Evolutionary conservation across 2,888 invertebrate species (phyloP), one percentile per base, ranked within the genome.

Genomic region (Caenorhabditis wallacei): DNA sequence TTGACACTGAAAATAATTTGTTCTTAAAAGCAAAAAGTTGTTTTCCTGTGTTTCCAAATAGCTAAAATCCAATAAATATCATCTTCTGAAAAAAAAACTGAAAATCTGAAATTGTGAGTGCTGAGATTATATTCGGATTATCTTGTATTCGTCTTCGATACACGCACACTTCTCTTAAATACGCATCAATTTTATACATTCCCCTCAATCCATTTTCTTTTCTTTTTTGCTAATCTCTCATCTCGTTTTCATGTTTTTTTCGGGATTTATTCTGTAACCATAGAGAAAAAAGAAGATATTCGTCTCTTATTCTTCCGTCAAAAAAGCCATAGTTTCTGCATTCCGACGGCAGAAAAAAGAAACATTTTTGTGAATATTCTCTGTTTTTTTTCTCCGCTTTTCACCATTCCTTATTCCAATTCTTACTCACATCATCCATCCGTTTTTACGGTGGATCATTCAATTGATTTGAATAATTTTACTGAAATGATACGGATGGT

Each of bases 401-500:
- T 35, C 48, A 71, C 26, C 53, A 70, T 70, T 70, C 71, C 16
- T 51, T 10, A 30, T 37, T 59, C 71, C n/a, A 35, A 48, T 2
- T 46, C 70, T 43, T 63, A 22, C 53, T 63, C 53, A 13, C 53
- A 53, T 63, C 37, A 51, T 40, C 22, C 61, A 35, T 35, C 59
- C 11, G n/a, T 37, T 24, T 71, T 59, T 26, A 48, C 48, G 24
- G 26, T 37, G n/a, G 51, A 48, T n/a, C 48, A 51, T 0, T 46
- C 40, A 22, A 13, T 51, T 24, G 40, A 74, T 63, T 43, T 64
- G 46, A 30, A 18, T 20, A 63, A 69, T 43, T 24, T 61, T 16
- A 53, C 35, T 48, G 22, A 37, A 0, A 76, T 78, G 78, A 78
- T 78, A 37, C 78, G 78, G 30, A 78, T 78, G 78, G 46, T 78